Base-by-base conservation (phyloP, 2,113 vertebrate species). In the Xenopus laevis region DNA sequence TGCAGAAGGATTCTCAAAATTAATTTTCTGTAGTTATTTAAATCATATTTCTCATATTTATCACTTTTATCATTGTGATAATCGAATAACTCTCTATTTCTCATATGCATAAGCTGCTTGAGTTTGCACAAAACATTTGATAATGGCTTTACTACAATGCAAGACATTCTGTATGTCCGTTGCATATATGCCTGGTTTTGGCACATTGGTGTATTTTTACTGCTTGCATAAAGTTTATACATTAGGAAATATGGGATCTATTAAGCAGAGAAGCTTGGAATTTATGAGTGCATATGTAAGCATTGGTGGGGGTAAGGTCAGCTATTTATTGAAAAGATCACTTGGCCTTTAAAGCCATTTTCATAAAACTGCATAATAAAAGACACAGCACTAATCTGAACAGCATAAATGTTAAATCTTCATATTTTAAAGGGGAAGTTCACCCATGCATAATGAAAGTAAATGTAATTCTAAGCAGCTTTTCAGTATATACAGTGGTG, bases 321-420 rank as follows among this genome's bases (percentile, higher is more conserved):
- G 10, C 47, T 67, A 33, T 8, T 68, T 52, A 5, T 40, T 23
- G 69, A 46, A 76, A 83, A 71, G 60, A 47, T 8, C 79, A 0
- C 44, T 73, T 79, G 65, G 73, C 62, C 27, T 79, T 69, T 78
- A 52, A 77, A 78, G 59, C 9, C n/a, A 55, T 4, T 55, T 76
- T 40, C 23, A 18, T 82, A 16, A n/a, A 71, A 79, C 52, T 79
- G 59, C 65, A 55, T 71, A 78, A 70, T 63, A 33, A 23, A 10
- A 59, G 17, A 18, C n/a, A 16, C 62, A 0, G 6, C 7, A 69
- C 45, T 17, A 40, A 40, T 40, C 33, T 40, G 5, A 40, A 40
- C 33, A 4, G 8, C 33, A 40, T 40, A 7, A 40, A 40, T 40
- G 33, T 40, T 40, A 40, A 40, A 27, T 27, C 4, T 27, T 27